Evolutionary conservation across 2,888 invertebrate genomes (phyloP).

Genomic region (Diadegma fenestrale): DNA sequence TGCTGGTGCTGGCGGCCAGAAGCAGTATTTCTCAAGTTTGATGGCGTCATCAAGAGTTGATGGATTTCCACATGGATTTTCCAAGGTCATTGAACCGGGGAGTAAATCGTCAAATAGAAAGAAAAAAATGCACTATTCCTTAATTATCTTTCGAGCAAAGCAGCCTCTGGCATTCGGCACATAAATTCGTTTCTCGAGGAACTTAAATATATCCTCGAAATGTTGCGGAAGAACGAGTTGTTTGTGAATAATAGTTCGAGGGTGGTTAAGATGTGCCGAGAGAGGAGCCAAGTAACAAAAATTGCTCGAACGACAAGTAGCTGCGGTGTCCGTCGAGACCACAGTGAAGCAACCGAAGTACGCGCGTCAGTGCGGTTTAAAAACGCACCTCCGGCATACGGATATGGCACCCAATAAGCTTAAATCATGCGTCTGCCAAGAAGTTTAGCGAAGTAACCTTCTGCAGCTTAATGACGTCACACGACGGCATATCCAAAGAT

Average conservation of each 20-base stretch:
- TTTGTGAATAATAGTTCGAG: neutral
- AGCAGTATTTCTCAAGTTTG: constrained; percentile 13
- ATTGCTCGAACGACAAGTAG: constrained; percentile 41
- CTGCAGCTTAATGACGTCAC: neutral
- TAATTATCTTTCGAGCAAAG: neutral
- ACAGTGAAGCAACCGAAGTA: constrained; percentile 71
- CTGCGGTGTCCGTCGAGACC: constrained; percentile 49
- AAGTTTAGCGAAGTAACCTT: neutral
- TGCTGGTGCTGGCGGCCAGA: constrained; percentile 41
- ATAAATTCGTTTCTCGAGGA: neutral
- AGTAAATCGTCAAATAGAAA: neutral
- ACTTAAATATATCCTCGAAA: neutral
- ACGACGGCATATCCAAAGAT: neutral
- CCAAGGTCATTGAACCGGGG: neutral
- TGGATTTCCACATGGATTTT: neutral
- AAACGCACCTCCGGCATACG: constrained; percentile 51
- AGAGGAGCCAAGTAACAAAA: neutral
- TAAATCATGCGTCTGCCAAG: constrained; percentile 78
- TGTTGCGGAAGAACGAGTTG: constrained; percentile 6
- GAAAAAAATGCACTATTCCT: neutral
- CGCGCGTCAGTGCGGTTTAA: constrained; percentile 58
- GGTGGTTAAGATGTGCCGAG: neutral
- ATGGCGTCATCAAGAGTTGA: neutral
- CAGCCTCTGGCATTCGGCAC: neutral
- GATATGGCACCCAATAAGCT: constrained; percentile 80